Conservation (phyloP, 1,140 invertebrate species). For the Drosophila kepulauana region DNA sequence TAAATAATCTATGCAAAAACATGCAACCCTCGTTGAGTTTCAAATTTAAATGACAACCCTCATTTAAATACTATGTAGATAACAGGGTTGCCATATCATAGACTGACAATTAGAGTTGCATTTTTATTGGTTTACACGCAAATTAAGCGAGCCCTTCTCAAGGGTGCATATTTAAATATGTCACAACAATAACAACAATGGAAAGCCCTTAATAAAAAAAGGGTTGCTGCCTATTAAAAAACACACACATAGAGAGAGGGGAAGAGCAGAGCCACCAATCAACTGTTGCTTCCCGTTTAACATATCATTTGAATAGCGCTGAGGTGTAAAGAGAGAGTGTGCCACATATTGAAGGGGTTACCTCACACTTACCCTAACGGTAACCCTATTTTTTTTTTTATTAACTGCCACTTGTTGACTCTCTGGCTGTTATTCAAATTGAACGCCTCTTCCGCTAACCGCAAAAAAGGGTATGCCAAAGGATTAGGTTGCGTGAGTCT, state of each 20-base stretch:
- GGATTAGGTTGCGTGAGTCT: conserved; percentile 74
- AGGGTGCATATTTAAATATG: conserved; percentile 78
- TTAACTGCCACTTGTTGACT: conserved; percentile 70
- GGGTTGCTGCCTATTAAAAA: conserved; percentile 56
- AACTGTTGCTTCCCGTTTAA: conserved; percentile 78
- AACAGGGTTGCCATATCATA: conserved; percentile 50
- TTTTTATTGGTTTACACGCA: conserved; percentile 80
- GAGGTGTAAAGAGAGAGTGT: conserved; percentile 64
- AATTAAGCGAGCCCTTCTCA: conserved; percentile 59
- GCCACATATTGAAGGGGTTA: conserved; percentile 44
- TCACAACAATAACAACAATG: conserved; percentile 56
- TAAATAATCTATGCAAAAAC: conserved; percentile 82
- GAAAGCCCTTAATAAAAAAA: conserved; percentile 41
- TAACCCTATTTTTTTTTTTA: conserved; percentile 33
- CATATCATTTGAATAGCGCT: conserved; percentile 80
- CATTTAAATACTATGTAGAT: conserved; percentile 65
- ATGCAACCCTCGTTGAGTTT: conserved; percentile 47
- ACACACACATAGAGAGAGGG: conserved; percentile 17
- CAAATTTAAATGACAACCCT: conserved; percentile 34
- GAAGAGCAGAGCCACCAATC: conserved; percentile 34
- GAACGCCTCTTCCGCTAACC: conserved; percentile 49
- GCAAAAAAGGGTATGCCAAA: conserved; percentile 35
- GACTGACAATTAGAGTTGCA: conserved; percentile 70
- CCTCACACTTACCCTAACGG: conserved; percentile 5
- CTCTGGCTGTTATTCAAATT: conserved; percentile 72